Evolutionary conservation across 1,140 invertebrate species (phyloP), one percentile per base, ranked within the genome.

Genomic region (Goniozus legneri): DNA sequence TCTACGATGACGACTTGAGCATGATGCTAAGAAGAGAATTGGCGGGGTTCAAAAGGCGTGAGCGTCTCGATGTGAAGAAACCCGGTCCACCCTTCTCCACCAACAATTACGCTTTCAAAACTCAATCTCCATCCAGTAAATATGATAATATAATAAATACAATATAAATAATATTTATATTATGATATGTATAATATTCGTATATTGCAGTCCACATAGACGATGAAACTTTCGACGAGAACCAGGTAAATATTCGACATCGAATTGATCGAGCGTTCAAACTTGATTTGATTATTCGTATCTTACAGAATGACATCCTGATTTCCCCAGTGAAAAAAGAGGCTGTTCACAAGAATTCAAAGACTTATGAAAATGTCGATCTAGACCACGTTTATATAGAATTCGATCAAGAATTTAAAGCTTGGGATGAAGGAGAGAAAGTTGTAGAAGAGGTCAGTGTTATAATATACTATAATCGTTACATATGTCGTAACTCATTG

Each of bases 41-140:
- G 8, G 58, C 69, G 18, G 86, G 87, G 21, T 95, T 95, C 71
- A 86, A 89, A 54, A 80, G 92, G 57, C 82, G 84, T 47, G 91
- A 94, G 78, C 80, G 92, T 58, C 79, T 94, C 30, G 92, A 95
- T 75, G 91, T 94, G n/a, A 95, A 95, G 75, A 95, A 95, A 78
- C 92, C 92, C 2, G 92, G 92, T 22, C 91, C 92, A 16, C 82
- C 79, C 34, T 84, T 87, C 71, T 81, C 80, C 40, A 79, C 79
- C 1, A 83, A 79, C 65, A 81, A 82, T 64, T 81, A 75, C 47
- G 77, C 76, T 21, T 81, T 81, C 33, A 75, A 77, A 51, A 60
- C 54, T 18, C 63, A 70, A 48, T 55, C 58, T 30, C 45, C 59
- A n/a, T n/a, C n/a, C n/a, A n/a, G n/a, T n/a, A n/a, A n/a, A n/a